phyloP scores from a whole-genome alignment of 2,113 vertebrate species.

The Cyprinodon tularosa region DNA sequence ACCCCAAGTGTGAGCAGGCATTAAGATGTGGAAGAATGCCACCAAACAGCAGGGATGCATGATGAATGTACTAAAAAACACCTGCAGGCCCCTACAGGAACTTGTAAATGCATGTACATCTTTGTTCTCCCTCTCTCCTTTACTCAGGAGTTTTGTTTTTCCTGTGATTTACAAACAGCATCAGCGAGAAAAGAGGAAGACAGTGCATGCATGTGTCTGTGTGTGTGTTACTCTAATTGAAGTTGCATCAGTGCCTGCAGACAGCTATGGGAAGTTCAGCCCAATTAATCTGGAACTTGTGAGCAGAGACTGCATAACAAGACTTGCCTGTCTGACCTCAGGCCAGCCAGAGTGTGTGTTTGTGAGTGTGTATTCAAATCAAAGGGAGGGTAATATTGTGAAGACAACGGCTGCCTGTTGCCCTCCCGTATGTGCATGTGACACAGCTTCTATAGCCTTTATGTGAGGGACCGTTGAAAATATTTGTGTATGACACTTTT shows the following conservation, averaged over 20 bases:
- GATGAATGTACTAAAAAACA: no score
- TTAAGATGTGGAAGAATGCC: no score
- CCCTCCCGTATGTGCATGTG: constrained; percentile 45
- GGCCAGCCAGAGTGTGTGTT: constrained; percentile 39
- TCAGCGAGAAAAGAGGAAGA: constrained; percentile 15
- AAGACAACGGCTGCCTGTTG: constrained; percentile 41
- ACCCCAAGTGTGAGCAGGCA: neutral
- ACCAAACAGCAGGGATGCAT: no score
- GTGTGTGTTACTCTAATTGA: constrained; percentile 35
- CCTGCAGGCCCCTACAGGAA: neutral
- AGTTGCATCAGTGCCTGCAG: constrained; percentile 66
- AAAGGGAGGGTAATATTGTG: constrained; percentile 19
- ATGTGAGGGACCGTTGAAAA: neutral
- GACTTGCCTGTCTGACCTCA: constrained; percentile 61
- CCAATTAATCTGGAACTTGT: constrained; percentile 73
- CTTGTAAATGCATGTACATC: constrained; percentile 15
- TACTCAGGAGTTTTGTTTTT: constrained; percentile 40
- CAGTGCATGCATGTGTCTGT: neutral
- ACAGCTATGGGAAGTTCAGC: constrained; percentile 69
- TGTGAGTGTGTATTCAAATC: constrained; percentile 1
- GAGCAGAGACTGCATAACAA: constrained; percentile 62
- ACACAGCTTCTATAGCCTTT: constrained; percentile 9
- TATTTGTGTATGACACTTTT: neutral
- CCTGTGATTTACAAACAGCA: constrained; percentile 30
- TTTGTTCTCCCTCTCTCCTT: constrained; percentile 18